Conservation (phyloP, 2,113 vertebrate genomes). For the Calidris pygmaea region DNA sequence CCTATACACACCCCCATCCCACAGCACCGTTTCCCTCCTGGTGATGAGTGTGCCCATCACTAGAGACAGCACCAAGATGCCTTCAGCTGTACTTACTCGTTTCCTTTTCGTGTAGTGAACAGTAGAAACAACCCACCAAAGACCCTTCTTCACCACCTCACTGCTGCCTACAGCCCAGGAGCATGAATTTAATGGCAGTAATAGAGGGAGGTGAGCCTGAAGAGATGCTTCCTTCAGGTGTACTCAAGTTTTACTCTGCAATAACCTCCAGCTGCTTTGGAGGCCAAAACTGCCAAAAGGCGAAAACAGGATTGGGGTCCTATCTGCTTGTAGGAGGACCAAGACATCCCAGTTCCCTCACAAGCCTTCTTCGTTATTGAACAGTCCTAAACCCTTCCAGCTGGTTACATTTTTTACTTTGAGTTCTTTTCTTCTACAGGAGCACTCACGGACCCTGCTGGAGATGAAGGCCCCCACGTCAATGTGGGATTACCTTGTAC, state of each 20-base stretch:
- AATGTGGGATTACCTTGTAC: neutral
- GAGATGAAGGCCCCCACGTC: neutral
- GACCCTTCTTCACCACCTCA: neutral
- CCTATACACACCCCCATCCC: too few species aligned
- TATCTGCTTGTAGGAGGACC: neutral
- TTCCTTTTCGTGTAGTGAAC: rapidly evolving
- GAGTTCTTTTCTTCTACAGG: neutral
- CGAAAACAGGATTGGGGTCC: neutral
- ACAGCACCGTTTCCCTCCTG: neutral
- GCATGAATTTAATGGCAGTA: rapidly evolving
- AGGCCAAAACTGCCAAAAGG: neutral
- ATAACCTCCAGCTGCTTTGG: neutral
- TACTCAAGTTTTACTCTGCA: neutral
- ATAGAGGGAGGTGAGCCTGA: neutral
- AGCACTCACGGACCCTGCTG: neutral
- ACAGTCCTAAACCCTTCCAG: neutral
- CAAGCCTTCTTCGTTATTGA: neutral
- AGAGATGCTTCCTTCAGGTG: neutral
- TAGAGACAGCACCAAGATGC: rapidly evolving
- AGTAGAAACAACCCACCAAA: rapidly evolving
- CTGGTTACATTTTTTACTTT: too few species aligned
- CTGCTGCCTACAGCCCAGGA: rapidly evolving
- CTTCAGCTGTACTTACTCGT: rapidly evolving
- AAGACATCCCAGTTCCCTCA: neutral
- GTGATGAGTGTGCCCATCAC: too few species aligned